A percentile compares a stretch with the other conserved stretches of the same genome.
Conservation (phyloP, 2,113 vertebrate genomes). For the Saccopteryx bilineata region DNA sequence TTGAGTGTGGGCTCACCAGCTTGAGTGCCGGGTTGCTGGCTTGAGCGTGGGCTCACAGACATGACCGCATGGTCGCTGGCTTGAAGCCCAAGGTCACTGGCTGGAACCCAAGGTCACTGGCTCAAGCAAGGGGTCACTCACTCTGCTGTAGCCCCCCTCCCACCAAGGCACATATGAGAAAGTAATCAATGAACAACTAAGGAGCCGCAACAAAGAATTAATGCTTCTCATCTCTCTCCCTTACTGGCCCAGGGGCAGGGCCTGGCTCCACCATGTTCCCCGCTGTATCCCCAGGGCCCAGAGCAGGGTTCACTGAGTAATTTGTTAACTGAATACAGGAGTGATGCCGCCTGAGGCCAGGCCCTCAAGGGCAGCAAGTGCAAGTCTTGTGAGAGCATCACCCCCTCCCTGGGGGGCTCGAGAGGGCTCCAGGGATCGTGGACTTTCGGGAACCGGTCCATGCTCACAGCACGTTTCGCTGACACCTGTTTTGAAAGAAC, state of each 20-base stretch:
- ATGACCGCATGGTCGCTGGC: too few relatives aligned
- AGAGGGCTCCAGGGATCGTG: background rate
- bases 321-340: background rate
- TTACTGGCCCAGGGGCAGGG: background rate
- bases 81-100: too few relatives aligned
- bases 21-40: too few relatives aligned
- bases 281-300: background rate
- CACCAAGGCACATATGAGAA: too few relatives aligned
- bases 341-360: background rate
- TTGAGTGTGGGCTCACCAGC: too few relatives aligned
- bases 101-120: too few relatives aligned
- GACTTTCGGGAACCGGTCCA: background rate
- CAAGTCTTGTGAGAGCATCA: background rate
- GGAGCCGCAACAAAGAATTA: too few relatives aligned
- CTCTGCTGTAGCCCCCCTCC: too few relatives aligned
- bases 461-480: background rate
- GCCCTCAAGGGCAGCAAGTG: background rate
- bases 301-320: background rate
- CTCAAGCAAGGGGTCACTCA: too few relatives aligned
- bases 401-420: background rate
- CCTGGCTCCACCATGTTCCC: background rate
- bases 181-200: too few relatives aligned
- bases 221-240: too few relatives aligned
- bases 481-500: constrained; percentile 2
- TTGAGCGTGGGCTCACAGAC: too few relatives aligned